Conservation (phyloP, 2,113 vertebrate species). For the Indicator indicator region DNA sequence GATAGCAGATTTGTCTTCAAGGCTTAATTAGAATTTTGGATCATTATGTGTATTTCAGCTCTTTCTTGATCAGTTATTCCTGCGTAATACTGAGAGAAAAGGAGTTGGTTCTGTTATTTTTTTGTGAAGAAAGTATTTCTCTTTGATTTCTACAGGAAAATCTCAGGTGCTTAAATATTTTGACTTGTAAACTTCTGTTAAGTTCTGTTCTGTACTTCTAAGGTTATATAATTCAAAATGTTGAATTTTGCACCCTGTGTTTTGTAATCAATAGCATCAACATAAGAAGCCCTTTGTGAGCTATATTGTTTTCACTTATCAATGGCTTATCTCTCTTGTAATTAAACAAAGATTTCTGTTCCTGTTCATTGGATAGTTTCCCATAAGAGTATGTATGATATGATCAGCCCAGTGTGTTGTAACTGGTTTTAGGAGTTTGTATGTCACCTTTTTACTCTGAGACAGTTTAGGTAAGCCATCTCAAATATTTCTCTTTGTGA, state of each 20-base stretch:
- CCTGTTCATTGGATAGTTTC: not conserved
- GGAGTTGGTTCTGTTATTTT: constrained; percentile 19
- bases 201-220: constrained; percentile 16
- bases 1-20: not conserved
- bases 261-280: not conserved
- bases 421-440: not conserved
- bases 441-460: not conserved
- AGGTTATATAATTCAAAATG: not conserved
- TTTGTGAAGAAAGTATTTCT: constrained; percentile 40
- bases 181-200: constrained; percentile 18
- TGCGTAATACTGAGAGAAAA: constrained; percentile 16
- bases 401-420: not conserved
- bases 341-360: constrained; percentile 1
- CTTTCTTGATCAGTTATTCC: not conserved
- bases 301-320: not conserved
- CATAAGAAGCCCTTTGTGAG: not conserved
- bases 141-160: constrained; percentile 32
- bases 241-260: constrained; percentile 20
- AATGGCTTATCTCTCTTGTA: not conserved
- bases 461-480: not conserved
- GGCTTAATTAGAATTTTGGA: not conserved
- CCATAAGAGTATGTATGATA: not conserved
- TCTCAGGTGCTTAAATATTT: constrained; percentile 67
- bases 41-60: not conserved
- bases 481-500: constrained; percentile 4